phyloP scores from a whole-genome alignment of 1,140 invertebrate genomes.

The Drosophila tsacasi region DNA sequence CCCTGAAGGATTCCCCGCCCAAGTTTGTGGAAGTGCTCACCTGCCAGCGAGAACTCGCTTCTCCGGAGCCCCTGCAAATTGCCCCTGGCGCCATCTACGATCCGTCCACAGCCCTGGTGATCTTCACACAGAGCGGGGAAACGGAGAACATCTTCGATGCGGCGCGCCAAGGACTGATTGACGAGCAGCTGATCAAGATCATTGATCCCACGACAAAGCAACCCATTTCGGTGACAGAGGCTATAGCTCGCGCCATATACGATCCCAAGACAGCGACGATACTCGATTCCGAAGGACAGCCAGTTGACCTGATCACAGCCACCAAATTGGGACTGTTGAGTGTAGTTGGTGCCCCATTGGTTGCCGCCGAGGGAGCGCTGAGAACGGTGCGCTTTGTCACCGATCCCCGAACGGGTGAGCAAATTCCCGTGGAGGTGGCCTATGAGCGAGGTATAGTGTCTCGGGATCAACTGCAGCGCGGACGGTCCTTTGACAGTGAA shows the following conservation, averaged over 20 bases:
- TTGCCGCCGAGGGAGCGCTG: slow-evolving; percentile 87
- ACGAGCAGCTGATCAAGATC: slow-evolving; percentile 90
- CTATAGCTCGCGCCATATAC: slow-evolving; percentile 91
- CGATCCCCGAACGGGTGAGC: slow-evolving; percentile 92
- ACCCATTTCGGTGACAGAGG: slow-evolving; percentile 91
- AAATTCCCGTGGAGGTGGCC: slow-evolving; percentile 92
- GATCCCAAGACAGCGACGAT: slow-evolving; percentile 91
- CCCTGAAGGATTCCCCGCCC: slow-evolving; percentile 84
- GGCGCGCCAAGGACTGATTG: slow-evolving; percentile 89
- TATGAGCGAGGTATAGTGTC: slow-evolving; percentile 91
- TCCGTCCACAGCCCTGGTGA: slow-evolving; percentile 90
- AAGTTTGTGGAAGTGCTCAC: slow-evolving; percentile 74
- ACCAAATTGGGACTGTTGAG: slow-evolving; percentile 90
- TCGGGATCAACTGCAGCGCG: slow-evolving; percentile 84
- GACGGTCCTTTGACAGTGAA: slow-evolving; percentile 89
- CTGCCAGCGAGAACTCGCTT: slow-evolving; percentile 86
- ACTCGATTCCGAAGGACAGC: slow-evolving; percentile 88
- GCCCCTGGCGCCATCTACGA: slow-evolving; percentile 90
- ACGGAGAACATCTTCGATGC: slow-evolving; percentile 90
- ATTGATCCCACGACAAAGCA: slow-evolving; percentile 90
- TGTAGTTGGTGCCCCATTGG: slow-evolving; percentile 90
- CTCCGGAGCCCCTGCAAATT: slow-evolving; percentile 89
- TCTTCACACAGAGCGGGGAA: slow-evolving; percentile 89
- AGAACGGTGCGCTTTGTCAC: slow-evolving; percentile 88
- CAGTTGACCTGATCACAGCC: slow-evolving; percentile 90